Evolutionary conservation across 2,888 invertebrate species (phyloP).

Genomic region (Hirtodrosophila trivittata): DNA sequence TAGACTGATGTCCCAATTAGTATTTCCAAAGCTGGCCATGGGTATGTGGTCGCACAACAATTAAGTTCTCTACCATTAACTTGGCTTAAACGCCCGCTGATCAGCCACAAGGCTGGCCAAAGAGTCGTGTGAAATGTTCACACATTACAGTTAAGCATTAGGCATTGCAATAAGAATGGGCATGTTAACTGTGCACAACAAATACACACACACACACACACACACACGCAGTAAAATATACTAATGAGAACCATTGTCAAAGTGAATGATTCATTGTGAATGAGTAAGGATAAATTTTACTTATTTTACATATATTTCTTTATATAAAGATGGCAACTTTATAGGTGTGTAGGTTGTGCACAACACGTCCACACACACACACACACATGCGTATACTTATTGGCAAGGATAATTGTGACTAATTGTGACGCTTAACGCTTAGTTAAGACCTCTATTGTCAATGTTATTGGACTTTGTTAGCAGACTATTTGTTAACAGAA

Average conservation of each 20-base stretch:
- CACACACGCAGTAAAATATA: not conserved
- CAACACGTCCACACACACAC: not conserved
- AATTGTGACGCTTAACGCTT: not conserved
- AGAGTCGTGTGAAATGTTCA: constrained; percentile 63
- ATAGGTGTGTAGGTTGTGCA: too few species aligned
- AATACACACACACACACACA: constrained; percentile 1
- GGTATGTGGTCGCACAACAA: constrained; percentile 51
- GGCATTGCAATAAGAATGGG: constrained; percentile 42
- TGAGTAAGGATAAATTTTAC: constrained; percentile 14
- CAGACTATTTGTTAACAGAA: too few species aligned
- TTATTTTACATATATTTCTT: too few species aligned
- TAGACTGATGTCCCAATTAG: constrained; percentile 36
- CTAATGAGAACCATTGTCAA: too few species aligned
- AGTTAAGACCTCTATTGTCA: not conserved
- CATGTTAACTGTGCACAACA: constrained; percentile 13
- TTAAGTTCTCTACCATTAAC: constrained; percentile 53
- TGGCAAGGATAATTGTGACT: not conserved
- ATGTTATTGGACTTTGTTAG: not conserved
- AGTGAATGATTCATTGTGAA: constrained; percentile 12
- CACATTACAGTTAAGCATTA: constrained; percentile 55
- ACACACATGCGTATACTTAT: not conserved
- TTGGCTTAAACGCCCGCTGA: constrained; percentile 52
- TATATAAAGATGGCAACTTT: too few species aligned
- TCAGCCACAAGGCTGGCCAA: constrained; percentile 56
- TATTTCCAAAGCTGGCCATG: constrained; percentile 43